A percentile compares a stretch with the other conserved stretches of the same genome.
phyloP scores from a whole-genome alignment of 1,140 invertebrate genomes.

The Saccostrea cuccullata region DNA sequence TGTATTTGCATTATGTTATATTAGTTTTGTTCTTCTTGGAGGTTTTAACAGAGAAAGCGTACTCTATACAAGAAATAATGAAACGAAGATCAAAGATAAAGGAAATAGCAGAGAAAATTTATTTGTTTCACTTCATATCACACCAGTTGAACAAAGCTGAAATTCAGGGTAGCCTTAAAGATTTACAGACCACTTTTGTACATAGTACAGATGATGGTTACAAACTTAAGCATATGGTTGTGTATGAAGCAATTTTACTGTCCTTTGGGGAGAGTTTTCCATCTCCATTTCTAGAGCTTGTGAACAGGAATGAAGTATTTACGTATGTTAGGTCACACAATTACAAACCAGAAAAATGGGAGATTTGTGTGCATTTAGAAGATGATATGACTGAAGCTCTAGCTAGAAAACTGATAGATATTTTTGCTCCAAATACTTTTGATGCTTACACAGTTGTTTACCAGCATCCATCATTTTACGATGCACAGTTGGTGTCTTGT shows the following conservation, averaged over 20 bases:
- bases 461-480: background rate
- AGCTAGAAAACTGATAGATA: background rate
- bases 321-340: background rate
- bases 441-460: background rate
- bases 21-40: background rate
- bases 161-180: background rate
- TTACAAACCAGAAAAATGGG: background rate
- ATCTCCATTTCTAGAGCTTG: background rate
- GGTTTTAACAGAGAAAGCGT: background rate
- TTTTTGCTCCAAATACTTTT: background rate
- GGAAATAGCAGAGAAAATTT: background rate
- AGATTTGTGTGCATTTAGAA: background rate
- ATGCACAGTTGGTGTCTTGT: background rate
- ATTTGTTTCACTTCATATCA: background rate
- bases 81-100: background rate
- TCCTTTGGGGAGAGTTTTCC: conserved; percentile 7
- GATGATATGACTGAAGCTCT: background rate
- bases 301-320: background rate
- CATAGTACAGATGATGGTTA: background rate
- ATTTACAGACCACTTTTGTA: background rate
- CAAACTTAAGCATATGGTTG: background rate
- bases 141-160: background rate
- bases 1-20: background rate
- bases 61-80: background rate
- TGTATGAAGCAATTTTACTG: background rate